Percentiles rank a stretch among this genome's conserved stretches.
Conservation (phyloP, 1,140 invertebrate species). For the Zaprionus africanus region DNA sequence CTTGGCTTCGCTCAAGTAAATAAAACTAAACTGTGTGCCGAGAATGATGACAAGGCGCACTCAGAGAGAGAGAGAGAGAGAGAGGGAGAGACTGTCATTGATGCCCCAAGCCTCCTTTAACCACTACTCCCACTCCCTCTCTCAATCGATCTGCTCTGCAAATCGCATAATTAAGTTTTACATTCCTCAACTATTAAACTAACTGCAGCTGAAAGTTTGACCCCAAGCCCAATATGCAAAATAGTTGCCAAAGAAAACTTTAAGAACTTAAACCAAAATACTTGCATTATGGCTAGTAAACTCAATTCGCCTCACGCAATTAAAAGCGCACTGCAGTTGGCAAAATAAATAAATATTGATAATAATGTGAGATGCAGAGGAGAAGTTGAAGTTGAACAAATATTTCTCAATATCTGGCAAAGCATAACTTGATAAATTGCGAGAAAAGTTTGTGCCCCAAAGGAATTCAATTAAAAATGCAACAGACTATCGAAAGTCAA, state of each 20-base stretch:
- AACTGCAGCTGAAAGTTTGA: constrained; percentile 8
- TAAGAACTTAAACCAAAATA: constrained; percentile 22
- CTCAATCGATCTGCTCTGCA: constrained; percentile 5
- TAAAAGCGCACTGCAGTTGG: background rate
- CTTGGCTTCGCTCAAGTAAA: constrained; percentile 54
- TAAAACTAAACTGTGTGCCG: constrained; percentile 77
- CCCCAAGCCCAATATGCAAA: constrained; percentile 31
- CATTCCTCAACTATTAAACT: constrained; percentile 26
- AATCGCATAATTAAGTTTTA: constrained; percentile 57
- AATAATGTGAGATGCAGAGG: background rate
- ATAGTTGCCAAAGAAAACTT: constrained; percentile 26
- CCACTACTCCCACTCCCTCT: background rate
- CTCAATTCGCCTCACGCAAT: constrained; percentile 8
- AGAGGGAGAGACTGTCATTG: constrained; percentile 1
- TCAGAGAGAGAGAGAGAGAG: constrained; percentile 4
- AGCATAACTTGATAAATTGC: background rate
- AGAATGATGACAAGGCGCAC: constrained; percentile 58
- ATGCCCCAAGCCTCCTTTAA: background rate
- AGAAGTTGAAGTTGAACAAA: background rate
- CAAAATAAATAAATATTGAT: background rate
- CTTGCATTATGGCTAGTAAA: constrained; percentile 8
- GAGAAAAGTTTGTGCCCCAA: background rate
- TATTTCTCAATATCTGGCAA: background rate
- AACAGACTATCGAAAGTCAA: constrained; percentile 22
- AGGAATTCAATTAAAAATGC: constrained; percentile 21